phyloP scores from a whole-genome alignment of 2,797 vertebrate genomes.

The Phoebastria nigripes region DNA sequence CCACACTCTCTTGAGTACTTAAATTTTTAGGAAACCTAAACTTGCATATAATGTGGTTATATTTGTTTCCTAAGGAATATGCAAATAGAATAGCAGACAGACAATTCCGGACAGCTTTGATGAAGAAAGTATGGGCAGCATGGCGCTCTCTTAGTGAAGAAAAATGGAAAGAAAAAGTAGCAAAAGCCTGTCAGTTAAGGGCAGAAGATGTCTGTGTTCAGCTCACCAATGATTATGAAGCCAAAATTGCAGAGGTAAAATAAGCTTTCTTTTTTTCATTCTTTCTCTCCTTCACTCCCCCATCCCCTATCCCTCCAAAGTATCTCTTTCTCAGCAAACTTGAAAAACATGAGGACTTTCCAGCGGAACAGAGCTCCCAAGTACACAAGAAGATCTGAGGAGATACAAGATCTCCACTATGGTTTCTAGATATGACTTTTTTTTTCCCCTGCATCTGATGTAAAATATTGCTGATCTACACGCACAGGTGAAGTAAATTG shows the following conservation, averaged over 20 bases:
- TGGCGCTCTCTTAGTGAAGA: constrained; percentile 82
- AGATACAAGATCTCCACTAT: neutral
- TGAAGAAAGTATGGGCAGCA: constrained; percentile 86
- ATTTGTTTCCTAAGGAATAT: constrained; percentile 70
- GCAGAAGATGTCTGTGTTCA: constrained; percentile 88
- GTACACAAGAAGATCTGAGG: neutral
- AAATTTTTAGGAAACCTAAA: neutral
- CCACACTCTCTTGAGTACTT: neutral
- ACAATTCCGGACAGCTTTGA: constrained; percentile 81
- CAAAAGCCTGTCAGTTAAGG: constrained; percentile 84
- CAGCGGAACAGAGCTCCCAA: neutral
- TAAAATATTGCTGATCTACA: neutral
- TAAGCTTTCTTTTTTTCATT: neutral
- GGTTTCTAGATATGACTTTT: neutral
- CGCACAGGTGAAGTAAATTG: neutral
- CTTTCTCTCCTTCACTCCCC: neutral
- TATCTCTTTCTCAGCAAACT: neutral
- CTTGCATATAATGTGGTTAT: neutral
- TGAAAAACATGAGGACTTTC: neutral
- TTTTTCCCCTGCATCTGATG: neutral
- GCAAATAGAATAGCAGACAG: constrained; percentile 76
- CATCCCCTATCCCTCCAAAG: neutral
- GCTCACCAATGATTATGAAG: constrained; percentile 86
- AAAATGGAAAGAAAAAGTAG: constrained; percentile 87
- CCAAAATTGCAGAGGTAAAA: constrained; percentile 84